Evolutionary conservation across 2,888 invertebrate genomes (phyloP), one percentile per base, ranked within the genome.

Genomic region (Cryptus viduatorius): DNA sequence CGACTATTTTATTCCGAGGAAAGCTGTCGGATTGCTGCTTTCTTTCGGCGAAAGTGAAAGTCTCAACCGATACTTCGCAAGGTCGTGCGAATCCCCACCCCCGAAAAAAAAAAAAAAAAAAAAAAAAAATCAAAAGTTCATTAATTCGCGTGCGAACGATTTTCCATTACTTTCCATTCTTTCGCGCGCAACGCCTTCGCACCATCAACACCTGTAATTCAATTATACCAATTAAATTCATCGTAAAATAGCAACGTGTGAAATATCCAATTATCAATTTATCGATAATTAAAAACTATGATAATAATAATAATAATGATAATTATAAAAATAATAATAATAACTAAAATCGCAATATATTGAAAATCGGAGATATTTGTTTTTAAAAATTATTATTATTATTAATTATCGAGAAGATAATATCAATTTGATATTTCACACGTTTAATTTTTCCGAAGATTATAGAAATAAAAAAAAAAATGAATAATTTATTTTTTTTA

Each of bases 31-130:
- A 12, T 84, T 24, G n/a, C 76, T 44, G 86, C 87, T 89, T 89
- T 88, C 87, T 86, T 89, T 80, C 83, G 79, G 89, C 84, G 90
- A 91, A 91, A 91, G 91, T 88, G 89, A 92, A 90, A 91, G 90
- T 87, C 64, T 76, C n/a, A n/a, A 59, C 53, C 37, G 82, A 87
- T 85, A 76, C 65, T 86, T 86, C 53, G 72, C 89, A 90, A 90
- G 86, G 87, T 82, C 82, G 86, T 87, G 83, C 80, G 46, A 76
- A 50, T 37, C 37, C 8, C 8, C 37, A 8, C 8, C 8, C 37
- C 37, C 3, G 16, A 48, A n/a, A 8, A 7, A 44, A 16, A 50
- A 48, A 50, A 73, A 8, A n/a, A 53, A 48, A n/a, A 8, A 7
- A 44, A 16, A 50, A 48, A 50, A 73, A 8, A n/a, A 53, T 31